These are phyloP conservation scores for Tridacna crocea DNA, from an alignment of 2,888 invertebrate species.

Conservation along the genomic window DNA sequence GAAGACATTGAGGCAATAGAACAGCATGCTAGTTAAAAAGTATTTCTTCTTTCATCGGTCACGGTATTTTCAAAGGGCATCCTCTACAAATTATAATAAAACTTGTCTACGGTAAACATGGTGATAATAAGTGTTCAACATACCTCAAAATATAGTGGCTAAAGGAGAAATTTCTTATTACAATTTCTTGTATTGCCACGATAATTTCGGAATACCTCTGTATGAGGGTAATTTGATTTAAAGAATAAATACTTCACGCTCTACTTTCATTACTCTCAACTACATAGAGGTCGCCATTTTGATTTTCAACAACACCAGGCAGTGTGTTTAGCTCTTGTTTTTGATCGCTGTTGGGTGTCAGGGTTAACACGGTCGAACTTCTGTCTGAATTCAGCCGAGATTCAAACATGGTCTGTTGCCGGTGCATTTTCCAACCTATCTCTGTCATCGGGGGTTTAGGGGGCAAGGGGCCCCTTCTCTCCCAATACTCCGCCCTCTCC, in stretches of 20 bases:
- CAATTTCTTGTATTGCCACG: too few relatives aligned
- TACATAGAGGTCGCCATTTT: neutral
- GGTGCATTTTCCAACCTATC: conserved; percentile 63
- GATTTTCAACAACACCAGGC: conserved; percentile 12
- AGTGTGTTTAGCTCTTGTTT: neutral
- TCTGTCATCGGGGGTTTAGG: conserved; percentile 66
- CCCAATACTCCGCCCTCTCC: conserved; percentile 68
- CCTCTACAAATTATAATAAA: too few relatives aligned
- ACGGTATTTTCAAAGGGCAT: too few relatives aligned
- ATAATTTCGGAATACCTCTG: too few relatives aligned
- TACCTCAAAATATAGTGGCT: too few relatives aligned
- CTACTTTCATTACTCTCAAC: neutral
- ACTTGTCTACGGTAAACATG: too few relatives aligned
- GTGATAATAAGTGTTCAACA: too few relatives aligned
- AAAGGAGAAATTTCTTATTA: too few relatives aligned
- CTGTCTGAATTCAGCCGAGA: conserved; percentile 57
- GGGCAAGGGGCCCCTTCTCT: conserved; percentile 64
- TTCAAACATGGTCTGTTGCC: conserved; percentile 49
- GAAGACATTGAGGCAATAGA: too few relatives aligned
- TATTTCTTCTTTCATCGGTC: too few relatives aligned
- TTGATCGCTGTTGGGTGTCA: neutral
- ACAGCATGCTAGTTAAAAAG: too few relatives aligned
- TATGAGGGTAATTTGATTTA: too few relatives aligned
- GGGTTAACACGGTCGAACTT: neutral
- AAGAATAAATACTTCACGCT: neutral